These are phyloP conservation scores for Heterotis niloticus DNA, from an alignment of 2,113 vertebrate genomes.

Conservation along the genomic window DNA sequence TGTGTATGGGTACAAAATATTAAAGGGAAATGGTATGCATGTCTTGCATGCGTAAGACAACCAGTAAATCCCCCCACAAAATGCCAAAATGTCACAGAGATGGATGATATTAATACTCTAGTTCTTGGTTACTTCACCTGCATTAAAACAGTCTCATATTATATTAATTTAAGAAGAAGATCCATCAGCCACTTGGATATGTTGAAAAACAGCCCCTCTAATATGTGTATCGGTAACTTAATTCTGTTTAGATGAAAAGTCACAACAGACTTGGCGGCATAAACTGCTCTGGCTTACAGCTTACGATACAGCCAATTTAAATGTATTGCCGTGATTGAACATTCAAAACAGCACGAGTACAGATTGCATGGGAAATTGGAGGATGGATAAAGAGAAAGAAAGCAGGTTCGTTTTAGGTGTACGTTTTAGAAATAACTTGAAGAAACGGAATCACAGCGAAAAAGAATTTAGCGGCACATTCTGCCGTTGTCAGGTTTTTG, in stretches of 20 bases:
- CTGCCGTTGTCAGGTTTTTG: slow-evolving; percentile 24
- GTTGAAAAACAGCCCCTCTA: background rate
- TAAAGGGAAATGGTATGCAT: background rate
- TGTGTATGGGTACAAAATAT: background rate
- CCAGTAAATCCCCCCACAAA: background rate
- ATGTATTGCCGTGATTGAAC: slow-evolving; percentile 25
- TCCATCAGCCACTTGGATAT: background rate
- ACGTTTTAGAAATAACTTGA: slow-evolving; percentile 21
- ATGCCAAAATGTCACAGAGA: background rate
- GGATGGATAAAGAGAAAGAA: slow-evolving; percentile 43
- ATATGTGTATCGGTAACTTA: background rate
- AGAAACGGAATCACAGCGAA: slow-evolving; percentile 23
- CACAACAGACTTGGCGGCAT: slow-evolving; percentile 41
- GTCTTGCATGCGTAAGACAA: background rate
- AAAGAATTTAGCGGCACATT: slow-evolving; percentile 33
- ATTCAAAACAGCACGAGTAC: slow-evolving; percentile 34
- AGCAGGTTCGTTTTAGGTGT: slow-evolving; percentile 43
- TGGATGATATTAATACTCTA: background rate
- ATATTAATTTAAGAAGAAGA: background rate
- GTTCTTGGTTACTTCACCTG: background rate
- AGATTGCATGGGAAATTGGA: slow-evolving; percentile 17
- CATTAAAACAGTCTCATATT: background rate
- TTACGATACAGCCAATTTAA: slow-evolving; percentile 29
- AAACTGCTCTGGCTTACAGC: slow-evolving; percentile 13
- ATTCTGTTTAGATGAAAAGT: slow-evolving; percentile 43